Percentiles rank a stretch among this genome's conserved stretches.
Evolutionary conservation across 64 coral and sea anemone genomes (phyloP).

Genomic region (Stylophora pistillata): DNA sequence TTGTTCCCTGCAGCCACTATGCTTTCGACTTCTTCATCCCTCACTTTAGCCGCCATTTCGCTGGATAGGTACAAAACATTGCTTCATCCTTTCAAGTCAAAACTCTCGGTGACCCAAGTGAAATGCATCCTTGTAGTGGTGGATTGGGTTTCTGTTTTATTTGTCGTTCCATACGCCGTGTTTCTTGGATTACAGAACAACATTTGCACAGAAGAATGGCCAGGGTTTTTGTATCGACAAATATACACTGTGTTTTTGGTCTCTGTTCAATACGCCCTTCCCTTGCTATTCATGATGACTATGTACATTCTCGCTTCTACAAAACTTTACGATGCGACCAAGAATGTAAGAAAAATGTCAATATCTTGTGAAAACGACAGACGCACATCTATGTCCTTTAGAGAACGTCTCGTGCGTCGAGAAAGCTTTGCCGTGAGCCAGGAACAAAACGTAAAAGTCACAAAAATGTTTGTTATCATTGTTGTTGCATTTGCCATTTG

Average conservation of each 20-base stretch:
- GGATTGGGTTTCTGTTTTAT: neutral
- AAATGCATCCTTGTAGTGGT: neutral
- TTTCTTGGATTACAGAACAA: neutral
- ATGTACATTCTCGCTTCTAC: neutral
- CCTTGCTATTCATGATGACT: neutral
- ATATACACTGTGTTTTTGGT: constrained; percentile 29
- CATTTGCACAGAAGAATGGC: neutral
- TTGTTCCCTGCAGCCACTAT: constrained; percentile 25
- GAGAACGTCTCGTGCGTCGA: neutral
- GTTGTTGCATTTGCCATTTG: constrained; percentile 60
- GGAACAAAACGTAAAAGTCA: constrained; percentile 47
- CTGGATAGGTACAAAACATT: constrained; percentile 51
- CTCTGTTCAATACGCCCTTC: constrained; percentile 12
- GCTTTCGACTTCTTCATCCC: constrained; percentile 14
- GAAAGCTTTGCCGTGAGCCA: neutral
- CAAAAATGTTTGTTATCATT: constrained; percentile 72
- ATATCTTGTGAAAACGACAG: neutral
- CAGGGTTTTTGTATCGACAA: neutral
- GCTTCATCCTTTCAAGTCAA: constrained; percentile 50
- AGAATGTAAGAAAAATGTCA: neutral
- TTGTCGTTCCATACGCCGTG: constrained; percentile 21
- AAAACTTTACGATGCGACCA: neutral
- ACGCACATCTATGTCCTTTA: neutral
- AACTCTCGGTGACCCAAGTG: neutral
- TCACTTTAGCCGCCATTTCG: constrained; percentile 60